A percentile compares a stretch with the other conserved stretches of the same genome.
phyloP scores from a whole-genome alignment of 2,797 vertebrate genomes.

The Pteropus rufus region DNA sequence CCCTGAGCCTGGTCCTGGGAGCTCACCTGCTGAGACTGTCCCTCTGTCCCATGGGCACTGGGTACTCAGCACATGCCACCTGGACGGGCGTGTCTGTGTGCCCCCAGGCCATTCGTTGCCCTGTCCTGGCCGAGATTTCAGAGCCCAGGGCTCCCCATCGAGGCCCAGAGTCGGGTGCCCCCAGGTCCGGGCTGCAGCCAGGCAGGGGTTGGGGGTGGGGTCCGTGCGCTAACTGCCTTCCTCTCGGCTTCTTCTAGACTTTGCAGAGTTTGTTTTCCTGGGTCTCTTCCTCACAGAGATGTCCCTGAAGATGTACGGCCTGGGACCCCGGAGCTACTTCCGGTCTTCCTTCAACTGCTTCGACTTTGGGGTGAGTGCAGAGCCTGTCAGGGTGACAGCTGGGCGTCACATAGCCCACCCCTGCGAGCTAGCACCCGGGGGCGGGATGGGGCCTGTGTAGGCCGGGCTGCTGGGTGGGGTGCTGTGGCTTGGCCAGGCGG shows the following conservation, averaged over 20 bases:
- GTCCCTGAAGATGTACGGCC: conserved; percentile 97
- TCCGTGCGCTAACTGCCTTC: conserved; percentile 34
- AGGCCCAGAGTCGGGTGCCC: neutral
- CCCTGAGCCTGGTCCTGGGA: neutral
- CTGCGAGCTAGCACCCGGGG: too few relatives aligned
- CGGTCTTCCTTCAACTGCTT: conserved; percentile 99
- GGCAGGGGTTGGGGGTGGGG: neutral
- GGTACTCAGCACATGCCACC: too few relatives aligned
- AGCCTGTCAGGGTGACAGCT: accelerated
- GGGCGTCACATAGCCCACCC: too few relatives aligned
- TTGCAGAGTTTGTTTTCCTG: conserved; percentile 97
- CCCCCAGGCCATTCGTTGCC: accelerated
- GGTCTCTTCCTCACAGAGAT: conserved; percentile 97
- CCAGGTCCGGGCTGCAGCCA: neutral
- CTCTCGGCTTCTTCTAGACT: conserved; percentile 84
- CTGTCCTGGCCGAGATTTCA: neutral
- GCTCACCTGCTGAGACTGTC: accelerated
- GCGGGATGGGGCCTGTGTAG: too few relatives aligned
- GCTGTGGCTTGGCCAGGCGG: too few relatives aligned
- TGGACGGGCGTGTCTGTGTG: neutral
- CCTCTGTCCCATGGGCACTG: neutral
- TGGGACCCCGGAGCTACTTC: conserved; percentile 96
- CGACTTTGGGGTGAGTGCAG: conserved; percentile 94
- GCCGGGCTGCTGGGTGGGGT: too few relatives aligned
- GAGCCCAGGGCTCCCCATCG: neutral